Conservation (phyloP, 2,888 invertebrate species). For the Idaea dimidiata region DNA sequence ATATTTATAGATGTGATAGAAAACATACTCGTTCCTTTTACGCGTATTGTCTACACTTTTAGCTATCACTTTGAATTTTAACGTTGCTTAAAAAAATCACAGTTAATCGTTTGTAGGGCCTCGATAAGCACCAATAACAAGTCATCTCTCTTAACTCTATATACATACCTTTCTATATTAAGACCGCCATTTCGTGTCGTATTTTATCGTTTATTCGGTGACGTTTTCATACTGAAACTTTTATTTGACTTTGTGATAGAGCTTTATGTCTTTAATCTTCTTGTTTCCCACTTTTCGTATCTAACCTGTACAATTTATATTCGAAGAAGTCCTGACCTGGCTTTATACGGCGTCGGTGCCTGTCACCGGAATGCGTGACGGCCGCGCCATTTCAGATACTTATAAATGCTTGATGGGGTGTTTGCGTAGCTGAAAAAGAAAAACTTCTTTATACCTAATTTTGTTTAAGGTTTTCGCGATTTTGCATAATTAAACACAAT, state of each 20-base stretch:
- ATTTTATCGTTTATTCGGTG: neutral
- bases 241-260: neutral
- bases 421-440: neutral
- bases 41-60: no score
- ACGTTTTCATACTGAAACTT: neutral
- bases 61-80: no score
- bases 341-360: conserved; percentile 21
- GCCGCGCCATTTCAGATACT: conserved; percentile 21
- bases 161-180: neutral
- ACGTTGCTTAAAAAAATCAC: no score
- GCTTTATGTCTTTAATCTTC: neutral
- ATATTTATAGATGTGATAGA: no score
- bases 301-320: conserved; percentile 6
- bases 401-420: neutral
- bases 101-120: no score
- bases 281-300: neutral
- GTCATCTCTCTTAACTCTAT: neutral
- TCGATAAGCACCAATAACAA: neutral
- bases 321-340: conserved; percentile 8
- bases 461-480: no score
- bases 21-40: no score
- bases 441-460: neutral
- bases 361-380: conserved; percentile 26
- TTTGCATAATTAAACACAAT: no score
- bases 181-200: neutral